Conservation (phyloP, 2,888 invertebrate genomes). For the Arctia plantaginis region DNA sequence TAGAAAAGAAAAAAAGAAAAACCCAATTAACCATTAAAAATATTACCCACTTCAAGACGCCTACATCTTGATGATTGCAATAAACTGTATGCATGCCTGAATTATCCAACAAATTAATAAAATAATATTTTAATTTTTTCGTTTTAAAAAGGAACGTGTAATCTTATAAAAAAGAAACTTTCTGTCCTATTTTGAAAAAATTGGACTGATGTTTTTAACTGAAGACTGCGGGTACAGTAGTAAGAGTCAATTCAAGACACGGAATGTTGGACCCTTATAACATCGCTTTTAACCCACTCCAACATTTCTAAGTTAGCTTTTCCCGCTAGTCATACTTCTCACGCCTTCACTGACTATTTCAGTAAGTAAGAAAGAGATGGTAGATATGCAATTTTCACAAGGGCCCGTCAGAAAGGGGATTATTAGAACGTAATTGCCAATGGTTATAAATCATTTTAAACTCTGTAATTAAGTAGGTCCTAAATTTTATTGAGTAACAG, state of each 20-base stretch:
- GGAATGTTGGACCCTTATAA: not conserved
- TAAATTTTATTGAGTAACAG: too few species aligned
- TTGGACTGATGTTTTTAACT: not conserved
- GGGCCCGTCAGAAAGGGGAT: not conserved
- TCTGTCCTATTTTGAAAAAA: too few species aligned
- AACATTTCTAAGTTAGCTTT: not conserved
- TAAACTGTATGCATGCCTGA: not conserved
- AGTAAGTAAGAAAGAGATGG: not conserved
- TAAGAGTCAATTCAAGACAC: not conserved
- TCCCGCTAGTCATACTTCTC: not conserved
- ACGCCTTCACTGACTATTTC: not conserved
- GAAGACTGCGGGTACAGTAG: not conserved
- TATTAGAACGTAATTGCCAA: not conserved
- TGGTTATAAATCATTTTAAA: not conserved
- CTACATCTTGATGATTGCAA: not conserved
- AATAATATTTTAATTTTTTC: too few species aligned
- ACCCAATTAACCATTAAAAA: too few species aligned
- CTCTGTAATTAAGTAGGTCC: not conserved
- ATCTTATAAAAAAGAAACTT: too few species aligned
- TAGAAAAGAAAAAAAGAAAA: too few species aligned
- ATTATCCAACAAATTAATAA: too few species aligned
- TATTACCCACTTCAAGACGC: not conserved
- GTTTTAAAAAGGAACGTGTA: too few species aligned
- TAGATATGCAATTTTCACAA: too few species aligned
- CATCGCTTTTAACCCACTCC: not conserved